Evolutionary conservation across 2,113 vertebrate genomes (phyloP).

Genomic region (Alexandromys fortis): DNA sequence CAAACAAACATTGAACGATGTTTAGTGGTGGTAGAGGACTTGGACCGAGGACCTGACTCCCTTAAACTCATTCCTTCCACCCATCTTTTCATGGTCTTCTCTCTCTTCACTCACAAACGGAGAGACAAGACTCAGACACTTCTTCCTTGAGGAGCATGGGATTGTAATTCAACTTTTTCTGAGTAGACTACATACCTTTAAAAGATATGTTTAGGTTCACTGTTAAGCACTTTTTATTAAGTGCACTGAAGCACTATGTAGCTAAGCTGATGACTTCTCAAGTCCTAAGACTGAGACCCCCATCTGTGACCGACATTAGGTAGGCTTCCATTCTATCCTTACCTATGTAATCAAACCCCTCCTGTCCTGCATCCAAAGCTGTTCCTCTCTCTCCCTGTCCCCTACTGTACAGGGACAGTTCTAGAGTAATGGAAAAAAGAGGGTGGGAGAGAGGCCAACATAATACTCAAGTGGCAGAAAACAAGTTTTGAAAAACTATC

Average conservation of each 20-base stretch:
- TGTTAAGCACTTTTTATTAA: neutral
- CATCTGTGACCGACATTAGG: too few species aligned
- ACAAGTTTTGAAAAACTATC: neutral
- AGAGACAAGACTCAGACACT: neutral
- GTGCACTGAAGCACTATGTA: neutral
- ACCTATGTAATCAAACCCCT: neutral
- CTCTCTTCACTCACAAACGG: neutral
- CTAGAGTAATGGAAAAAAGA: too few species aligned
- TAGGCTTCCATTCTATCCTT: neutral
- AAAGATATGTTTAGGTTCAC: neutral
- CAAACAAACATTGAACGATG: neutral
- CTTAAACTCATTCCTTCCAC: neutral
- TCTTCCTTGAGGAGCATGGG: neutral
- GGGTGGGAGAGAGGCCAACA: neutral
- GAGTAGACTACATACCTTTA: neutral
- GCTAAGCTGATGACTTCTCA: neutral
- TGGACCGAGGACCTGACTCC: neutral
- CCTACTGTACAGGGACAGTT: neutral
- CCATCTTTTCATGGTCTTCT: neutral
- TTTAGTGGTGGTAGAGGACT: neutral
- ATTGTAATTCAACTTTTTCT: neutral
- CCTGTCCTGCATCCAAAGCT: too few species aligned
- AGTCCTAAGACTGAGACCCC: neutral
- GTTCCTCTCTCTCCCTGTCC: neutral
- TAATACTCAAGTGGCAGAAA: neutral